phyloP scores from a whole-genome alignment of 37 sponge, comb jelly and placozoan genomes.

The Spongia lamella region DNA sequence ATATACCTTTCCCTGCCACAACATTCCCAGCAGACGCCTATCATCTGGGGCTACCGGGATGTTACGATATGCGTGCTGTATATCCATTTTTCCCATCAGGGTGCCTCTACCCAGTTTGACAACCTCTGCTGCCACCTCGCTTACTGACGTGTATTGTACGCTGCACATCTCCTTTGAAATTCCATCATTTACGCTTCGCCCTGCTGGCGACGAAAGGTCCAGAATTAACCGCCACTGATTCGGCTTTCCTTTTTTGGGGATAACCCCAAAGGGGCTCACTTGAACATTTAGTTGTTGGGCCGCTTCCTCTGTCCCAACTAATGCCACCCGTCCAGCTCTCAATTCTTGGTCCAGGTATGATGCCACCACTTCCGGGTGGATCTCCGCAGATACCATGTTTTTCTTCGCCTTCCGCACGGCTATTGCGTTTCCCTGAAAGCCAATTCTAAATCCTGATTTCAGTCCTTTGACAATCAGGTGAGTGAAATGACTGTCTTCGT shows the following conservation, averaged over 20 bases:
- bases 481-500: constrained; percentile 4
- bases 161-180: constrained; percentile 2
- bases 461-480: background rate
- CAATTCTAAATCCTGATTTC: background rate
- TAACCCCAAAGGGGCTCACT: constrained; percentile 23
- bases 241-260: constrained; percentile 6
- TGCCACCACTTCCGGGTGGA: background rate
- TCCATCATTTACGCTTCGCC: constrained; percentile 29
- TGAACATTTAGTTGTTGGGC: constrained; percentile 17
- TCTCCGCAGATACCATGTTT: constrained; percentile 2
- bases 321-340: constrained; percentile 3
- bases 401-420: background rate
- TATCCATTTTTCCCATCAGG: constrained; percentile 14
- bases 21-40: constrained; percentile 13
- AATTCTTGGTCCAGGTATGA: background rate
- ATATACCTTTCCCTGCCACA: constrained; percentile 8
- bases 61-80: constrained; percentile 16
- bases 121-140: background rate
- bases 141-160: background rate
- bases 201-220: constrained; percentile 24
- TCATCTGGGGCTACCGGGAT: constrained; percentile 23
- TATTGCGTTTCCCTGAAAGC: no score
- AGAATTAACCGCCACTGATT: constrained; percentile 32
- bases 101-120: constrained; percentile 4
- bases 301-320: no score